Percentiles rank a stretch among this genome's conserved stretches.
Evolutionary conservation across 2,113 vertebrate species (phyloP).

Genomic region (Galemys pyrenaicus): DNA sequence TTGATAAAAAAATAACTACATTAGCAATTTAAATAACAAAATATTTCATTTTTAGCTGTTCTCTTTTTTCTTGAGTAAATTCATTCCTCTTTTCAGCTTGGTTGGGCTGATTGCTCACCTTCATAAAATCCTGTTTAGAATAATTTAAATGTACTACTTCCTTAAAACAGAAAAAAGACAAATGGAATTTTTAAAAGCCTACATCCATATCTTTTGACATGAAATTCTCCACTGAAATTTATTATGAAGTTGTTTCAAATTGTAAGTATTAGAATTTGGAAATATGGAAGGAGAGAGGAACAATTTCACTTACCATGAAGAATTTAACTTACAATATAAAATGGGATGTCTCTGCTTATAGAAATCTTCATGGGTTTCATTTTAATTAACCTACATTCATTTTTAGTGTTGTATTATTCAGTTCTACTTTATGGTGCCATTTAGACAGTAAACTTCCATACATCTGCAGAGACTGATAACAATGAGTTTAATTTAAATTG

Average conservation of each 20-base stretch:
- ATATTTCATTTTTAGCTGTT: conserved; percentile 50
- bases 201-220: conserved; percentile 46
- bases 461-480: conserved; percentile 9
- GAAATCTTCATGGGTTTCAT: conserved; percentile 58
- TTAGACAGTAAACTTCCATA: conserved; percentile 65
- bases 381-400: conserved; percentile 71
- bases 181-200: not conserved
- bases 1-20: conserved; percentile 57
- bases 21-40: conserved; percentile 72
- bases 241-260: conserved; percentile 54
- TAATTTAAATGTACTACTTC: conserved; percentile 55
- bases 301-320: not conserved
- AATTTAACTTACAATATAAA: conserved; percentile 7
- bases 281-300: not conserved
- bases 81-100: conserved; percentile 43
- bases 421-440: conserved; percentile 43
- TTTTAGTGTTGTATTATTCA: conserved; percentile 62
- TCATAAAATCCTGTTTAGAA: conserved; percentile 52
- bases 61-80: conserved; percentile 57
- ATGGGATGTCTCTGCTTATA: not conserved
- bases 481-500: conserved; percentile 64
- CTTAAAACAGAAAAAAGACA: conserved; percentile 37
- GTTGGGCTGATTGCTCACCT: not conserved
- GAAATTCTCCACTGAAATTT: conserved; percentile 39
- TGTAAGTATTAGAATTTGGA: conserved; percentile 45